Conservation (phyloP, 1,140 invertebrate species). For the Dendroctonus ponderosae region DNA sequence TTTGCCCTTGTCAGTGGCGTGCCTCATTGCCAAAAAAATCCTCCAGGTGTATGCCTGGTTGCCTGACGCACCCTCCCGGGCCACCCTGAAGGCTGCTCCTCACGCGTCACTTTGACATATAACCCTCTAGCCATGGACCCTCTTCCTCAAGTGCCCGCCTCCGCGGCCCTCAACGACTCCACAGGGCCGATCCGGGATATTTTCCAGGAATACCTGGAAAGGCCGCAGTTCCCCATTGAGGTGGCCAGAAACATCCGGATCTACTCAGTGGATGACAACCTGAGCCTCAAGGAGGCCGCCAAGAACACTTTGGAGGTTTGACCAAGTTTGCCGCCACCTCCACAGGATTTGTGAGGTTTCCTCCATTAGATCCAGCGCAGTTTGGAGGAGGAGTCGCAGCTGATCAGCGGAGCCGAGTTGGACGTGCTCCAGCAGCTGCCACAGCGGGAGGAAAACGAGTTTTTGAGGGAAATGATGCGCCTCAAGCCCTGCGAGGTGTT, state of each 20-base stretch:
- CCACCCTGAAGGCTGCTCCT: too few species aligned
- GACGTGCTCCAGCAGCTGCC: conserved; percentile 26
- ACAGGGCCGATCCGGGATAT: conserved; percentile 27
- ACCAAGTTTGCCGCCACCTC: not conserved
- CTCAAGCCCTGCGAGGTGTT: conserved; percentile 33
- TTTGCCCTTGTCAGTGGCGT: too few species aligned
- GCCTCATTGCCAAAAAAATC: too few species aligned
- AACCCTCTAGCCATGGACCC: conserved; percentile 21
- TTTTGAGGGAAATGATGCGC: conserved; percentile 31
- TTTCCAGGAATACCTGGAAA: conserved; percentile 36
- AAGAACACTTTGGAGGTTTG: conserved; percentile 21
- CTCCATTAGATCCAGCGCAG: conserved; percentile 26
- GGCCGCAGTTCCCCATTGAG: conserved; percentile 28
- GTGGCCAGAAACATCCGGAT: conserved; percentile 32
- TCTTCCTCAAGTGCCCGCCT: conserved; percentile 34
- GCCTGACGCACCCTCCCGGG: too few species aligned
- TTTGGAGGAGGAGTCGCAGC: conserved; percentile 16
- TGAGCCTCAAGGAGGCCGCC: conserved; percentile 25
- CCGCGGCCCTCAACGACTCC: conserved; percentile 23
- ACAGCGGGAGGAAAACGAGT: conserved; percentile 19
- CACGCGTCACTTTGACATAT: too few species aligned
- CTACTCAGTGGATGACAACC: conserved; percentile 28
- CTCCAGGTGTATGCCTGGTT: too few species aligned
- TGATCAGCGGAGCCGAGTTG: conserved; percentile 23
- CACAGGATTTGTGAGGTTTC: not conserved